These are phyloP conservation scores for Danaus plexippus DNA, from an alignment of 1,140 invertebrate species.

Conservation along the genomic window DNA sequence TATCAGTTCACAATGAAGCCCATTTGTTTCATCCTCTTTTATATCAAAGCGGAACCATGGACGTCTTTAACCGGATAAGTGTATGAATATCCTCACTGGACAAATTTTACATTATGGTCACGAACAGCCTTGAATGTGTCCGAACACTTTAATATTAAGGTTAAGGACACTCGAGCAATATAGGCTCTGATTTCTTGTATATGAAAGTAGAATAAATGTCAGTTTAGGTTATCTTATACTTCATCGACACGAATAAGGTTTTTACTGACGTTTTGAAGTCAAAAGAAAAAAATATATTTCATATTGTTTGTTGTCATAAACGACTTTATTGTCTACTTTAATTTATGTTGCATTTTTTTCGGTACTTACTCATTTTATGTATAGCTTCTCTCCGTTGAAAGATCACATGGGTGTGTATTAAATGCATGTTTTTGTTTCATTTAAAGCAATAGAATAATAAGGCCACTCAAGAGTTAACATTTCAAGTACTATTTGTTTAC, in stretches of 20 bases:
- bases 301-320: too few species aligned
- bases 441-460: too few species aligned
- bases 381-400: too few species aligned
- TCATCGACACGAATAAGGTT: constrained; percentile 7
- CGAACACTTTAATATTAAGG: constrained; percentile 34
- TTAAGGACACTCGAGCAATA: constrained; percentile 35
- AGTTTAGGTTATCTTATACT: constrained; percentile 1
- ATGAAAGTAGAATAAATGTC: constrained; percentile 10
- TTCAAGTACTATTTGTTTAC: too few species aligned
- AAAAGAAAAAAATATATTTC: too few species aligned
- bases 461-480: too few species aligned
- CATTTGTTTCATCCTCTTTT: constrained; percentile 37
- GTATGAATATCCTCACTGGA: constrained; percentile 41
- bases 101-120: constrained; percentile 44
- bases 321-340: too few species aligned
- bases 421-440: too few species aligned
- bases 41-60: constrained; percentile 28
- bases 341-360: too few species aligned
- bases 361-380: too few species aligned
- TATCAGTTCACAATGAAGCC: constrained; percentile 27
- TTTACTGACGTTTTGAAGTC: too few species aligned
- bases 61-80: constrained; percentile 43
- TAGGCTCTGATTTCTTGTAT: constrained; percentile 6
- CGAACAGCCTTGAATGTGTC: constrained; percentile 42
- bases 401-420: too few species aligned